These are phyloP conservation scores for Notospermus geniculatus DNA, from an alignment of 1,140 invertebrate genomes.

Conservation along the genomic window DNA sequence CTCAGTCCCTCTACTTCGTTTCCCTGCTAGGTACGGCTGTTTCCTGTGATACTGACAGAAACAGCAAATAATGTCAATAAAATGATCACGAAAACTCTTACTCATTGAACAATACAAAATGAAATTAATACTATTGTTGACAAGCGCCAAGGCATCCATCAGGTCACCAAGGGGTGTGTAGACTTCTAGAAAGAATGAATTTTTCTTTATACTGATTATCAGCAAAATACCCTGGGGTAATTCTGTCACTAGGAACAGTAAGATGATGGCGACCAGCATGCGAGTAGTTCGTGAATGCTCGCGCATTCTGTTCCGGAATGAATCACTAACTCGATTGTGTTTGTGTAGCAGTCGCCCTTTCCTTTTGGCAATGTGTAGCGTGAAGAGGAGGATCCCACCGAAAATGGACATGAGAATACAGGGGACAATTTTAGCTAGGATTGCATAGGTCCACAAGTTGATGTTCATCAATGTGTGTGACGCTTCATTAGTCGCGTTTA, in stretches of 20 bases:
- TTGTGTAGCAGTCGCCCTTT: conserved; percentile 41
- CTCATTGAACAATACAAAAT: conserved; percentile 93
- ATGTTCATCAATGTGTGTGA: conserved; percentile 24
- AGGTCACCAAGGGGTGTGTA: conserved; percentile 71
- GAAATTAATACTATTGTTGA: conserved; percentile 90
- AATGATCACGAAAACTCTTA: conserved; percentile 82
- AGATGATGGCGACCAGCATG: conserved; percentile 82
- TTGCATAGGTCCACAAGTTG: conserved; percentile 43
- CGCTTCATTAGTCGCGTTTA: not conserved
- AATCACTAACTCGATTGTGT: conserved; percentile 32
- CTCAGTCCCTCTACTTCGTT: not conserved
- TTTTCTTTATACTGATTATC: conserved; percentile 42
- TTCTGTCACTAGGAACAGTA: conserved; percentile 83
- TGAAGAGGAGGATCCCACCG: conserved; percentile 52
- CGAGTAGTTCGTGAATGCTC: conserved; percentile 84
- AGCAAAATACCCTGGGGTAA: conserved; percentile 65
- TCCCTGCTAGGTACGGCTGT: not conserved
- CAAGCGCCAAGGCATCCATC: conserved; percentile 85
- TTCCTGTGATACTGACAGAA: conserved; percentile 9
- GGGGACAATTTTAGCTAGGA: conserved; percentile 52
- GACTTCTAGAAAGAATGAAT: conserved; percentile 41
- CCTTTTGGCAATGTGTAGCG: conserved; percentile 42
- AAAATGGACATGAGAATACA: conserved; percentile 56
- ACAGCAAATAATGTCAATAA: conserved; percentile 66
- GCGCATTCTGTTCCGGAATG: conserved; percentile 21